Evolutionary conservation across 2,797 vertebrate species (phyloP).

Genomic region (Cossypha polioptera): DNA sequence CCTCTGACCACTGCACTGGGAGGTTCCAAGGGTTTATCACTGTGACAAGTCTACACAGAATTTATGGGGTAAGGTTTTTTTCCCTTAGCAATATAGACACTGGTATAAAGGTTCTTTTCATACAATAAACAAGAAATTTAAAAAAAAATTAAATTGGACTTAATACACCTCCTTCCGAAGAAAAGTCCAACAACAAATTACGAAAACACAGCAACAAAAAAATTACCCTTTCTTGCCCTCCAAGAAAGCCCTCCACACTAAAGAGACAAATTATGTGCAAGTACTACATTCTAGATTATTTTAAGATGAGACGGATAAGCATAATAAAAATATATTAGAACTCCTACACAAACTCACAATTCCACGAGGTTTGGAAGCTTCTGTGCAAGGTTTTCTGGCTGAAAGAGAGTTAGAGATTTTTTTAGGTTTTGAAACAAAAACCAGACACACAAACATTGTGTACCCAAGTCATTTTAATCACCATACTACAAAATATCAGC

Average conservation of each 20-base stretch:
- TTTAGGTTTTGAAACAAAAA: constrained; percentile 40
- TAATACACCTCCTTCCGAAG: neutral
- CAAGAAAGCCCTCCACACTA: neutral
- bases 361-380: constrained; percentile 98
- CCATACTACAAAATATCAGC: neutral
- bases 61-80: neutral
- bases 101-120: neutral
- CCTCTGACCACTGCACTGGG: neutral
- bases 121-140: neutral
- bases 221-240: neutral
- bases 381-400: constrained; percentile 98
- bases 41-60: neutral
- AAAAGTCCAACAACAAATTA: neutral
- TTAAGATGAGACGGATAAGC: neutral
- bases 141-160: neutral
- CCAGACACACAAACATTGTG: neutral
- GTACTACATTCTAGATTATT: neutral
- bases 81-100: neutral
- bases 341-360: constrained; percentile 84
- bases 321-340: constrained; percentile 31
- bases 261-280: neutral
- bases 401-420: constrained; percentile 73
- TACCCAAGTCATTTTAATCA: constrained; percentile 29
- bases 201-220: neutral
- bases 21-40: neutral